Conservation (phyloP, 2,888 invertebrate genomes). For the Euphydryas editha region DNA sequence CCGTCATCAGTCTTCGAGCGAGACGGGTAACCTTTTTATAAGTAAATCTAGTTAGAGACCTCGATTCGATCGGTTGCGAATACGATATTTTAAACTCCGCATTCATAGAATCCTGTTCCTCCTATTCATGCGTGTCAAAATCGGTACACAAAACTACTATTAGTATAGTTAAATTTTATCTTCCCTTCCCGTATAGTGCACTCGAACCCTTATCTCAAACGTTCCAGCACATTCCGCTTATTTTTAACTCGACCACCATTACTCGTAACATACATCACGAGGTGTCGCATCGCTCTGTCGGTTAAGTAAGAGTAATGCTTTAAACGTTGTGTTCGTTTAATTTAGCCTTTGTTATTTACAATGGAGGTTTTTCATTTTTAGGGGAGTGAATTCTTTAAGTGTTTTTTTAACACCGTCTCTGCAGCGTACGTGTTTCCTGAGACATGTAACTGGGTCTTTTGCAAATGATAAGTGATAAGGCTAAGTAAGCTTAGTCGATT, state of each 20-base stretch:
- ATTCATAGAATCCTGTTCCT: too few relatives aligned
- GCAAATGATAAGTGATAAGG: too few relatives aligned
- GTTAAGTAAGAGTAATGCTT: slow-evolving; percentile 12
- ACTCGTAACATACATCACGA: slow-evolving; percentile 27
- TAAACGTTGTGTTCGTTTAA: background rate
- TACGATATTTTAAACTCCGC: too few relatives aligned
- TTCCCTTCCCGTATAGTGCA: background rate
- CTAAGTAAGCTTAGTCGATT: too few relatives aligned
- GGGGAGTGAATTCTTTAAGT: background rate
- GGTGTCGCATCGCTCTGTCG: slow-evolving; percentile 7
- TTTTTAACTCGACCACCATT: slow-evolving; percentile 33
- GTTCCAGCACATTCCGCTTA: slow-evolving; percentile 33
- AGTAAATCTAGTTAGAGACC: too few relatives aligned
- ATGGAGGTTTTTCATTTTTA: background rate
- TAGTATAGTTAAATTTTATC: background rate
- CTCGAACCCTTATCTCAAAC: slow-evolving; percentile 17
- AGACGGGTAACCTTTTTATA: too few relatives aligned
- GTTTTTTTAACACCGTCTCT: too few relatives aligned
- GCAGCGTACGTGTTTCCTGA: too few relatives aligned
- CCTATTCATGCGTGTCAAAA: background rate
- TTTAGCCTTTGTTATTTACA: background rate
- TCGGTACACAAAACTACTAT: background rate
- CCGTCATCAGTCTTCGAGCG: too few relatives aligned
- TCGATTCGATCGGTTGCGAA: too few relatives aligned
- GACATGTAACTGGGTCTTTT: too few relatives aligned